Base-by-base conservation (phyloP, 2,888 invertebrate genomes). In the Perithous albicinctus region DNA sequence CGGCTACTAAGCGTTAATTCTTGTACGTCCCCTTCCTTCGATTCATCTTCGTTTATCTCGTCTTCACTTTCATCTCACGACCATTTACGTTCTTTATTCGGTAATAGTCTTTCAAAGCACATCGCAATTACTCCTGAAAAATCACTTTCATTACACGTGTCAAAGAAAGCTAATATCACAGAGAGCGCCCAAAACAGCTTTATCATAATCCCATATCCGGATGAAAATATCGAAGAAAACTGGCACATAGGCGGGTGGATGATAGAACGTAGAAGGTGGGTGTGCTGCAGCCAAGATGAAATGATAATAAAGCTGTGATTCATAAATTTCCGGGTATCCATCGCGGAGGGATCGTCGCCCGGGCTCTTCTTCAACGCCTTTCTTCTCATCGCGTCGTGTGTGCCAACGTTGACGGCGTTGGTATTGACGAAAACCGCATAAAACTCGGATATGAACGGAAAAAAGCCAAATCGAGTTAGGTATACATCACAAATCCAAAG, bases 261-360 rank as follows among this genome's bases (percentile, higher is more conserved):
- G 67, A 69, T 54, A 7, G 48, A 69, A 61, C 46, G 48, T 7
- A 59, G 0, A 23, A 38, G 23, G 61, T 10, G 6, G 32, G 23
- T 15, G 29, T 26, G 26, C 41, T 29, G 64, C 35, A 72, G 32
- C 51, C 35, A 35, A 69, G 48, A 69, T 66, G 43, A 54, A 64
- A 75, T 54, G 61, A 54, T 69, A 69, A 67, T 54, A 69, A 63
- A 79, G 20, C 41, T 69, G 61, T 54, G 67, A 69, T 79, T 74
- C 67, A 74, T 63, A 74, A 74, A 79, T 79, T 74, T 79, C 63
- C 73, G 67, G 61, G 51, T 61, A 23, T 38, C 20, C 32, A 43
- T 18, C 23, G 26, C 15, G n/a, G 12, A 56, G 69, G 54, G 67
- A 38, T 67, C 23, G 41, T 51, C 8, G 29, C 32, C 29, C 56